Evolutionary conservation across 2,113 vertebrate species (phyloP), one percentile per base, ranked within the genome.

Genomic region (Piliocolobus tephrosceles): DNA sequence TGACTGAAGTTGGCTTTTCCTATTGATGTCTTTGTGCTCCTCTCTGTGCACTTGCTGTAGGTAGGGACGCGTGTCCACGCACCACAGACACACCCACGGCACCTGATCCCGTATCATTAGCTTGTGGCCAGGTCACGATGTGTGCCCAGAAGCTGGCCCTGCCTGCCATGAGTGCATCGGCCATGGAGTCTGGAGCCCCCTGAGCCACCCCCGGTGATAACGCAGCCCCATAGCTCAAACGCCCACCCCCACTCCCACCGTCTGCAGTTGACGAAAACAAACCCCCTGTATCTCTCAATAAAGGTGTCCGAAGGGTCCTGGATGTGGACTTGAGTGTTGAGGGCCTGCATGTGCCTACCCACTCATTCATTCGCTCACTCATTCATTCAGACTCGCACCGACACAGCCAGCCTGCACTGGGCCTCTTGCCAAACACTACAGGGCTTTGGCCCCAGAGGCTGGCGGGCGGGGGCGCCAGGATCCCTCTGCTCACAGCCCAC

Each of bases 131-230:
- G 0, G 8, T 35, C 17, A 3, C 8, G 0, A 1, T 2, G 72
- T 6, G 3, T 2, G 16, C 75, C 79, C 25, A 2, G 72, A n/a
- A 27, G 79, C 84, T 3, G 5, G 38, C 66, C 52, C 40, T 17
- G 16, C 0, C 30, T 16, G 17, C 58, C 1, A 2, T 7, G n/a
- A 1, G 0, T 2, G 11, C 17, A 2, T 11, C 7, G 0, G 1
- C 5, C 23, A 14, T 16, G 17, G 68, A 30, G 30, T 32, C 43
- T 52, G 30, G 58, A 25, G 64, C 72, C 50, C 50, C 83, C 25
- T 13, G 23, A 4, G 61, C 27, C 52, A 61, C 61, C 50, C 70
- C 25, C 2, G 1, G 18, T 10, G 50, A 12, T 10, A 10, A 45
- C 0, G 0, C 45, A 45, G 30, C 40, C 47, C 57, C 10, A 16